These are phyloP conservation scores for Tetropium fuscum DNA, from an alignment of 2,888 invertebrate genomes.

Conservation along the genomic window DNA sequence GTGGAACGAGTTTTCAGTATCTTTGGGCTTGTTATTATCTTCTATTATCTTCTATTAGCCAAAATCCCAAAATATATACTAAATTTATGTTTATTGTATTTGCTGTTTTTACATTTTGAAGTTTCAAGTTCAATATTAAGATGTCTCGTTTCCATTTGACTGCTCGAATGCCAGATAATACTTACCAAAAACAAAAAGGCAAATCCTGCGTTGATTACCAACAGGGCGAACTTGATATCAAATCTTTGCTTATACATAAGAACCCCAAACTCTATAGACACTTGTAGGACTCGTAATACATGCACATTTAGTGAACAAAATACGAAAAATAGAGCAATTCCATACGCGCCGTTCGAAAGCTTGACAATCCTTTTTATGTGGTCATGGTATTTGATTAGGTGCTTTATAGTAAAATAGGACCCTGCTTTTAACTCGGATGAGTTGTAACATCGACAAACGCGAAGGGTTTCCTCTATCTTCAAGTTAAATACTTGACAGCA, in stretches of 20 bases:
- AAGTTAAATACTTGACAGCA: neutral
- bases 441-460: too few species aligned
- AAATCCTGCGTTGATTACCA: neutral
- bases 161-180: neutral
- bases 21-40: neutral
- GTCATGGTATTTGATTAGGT: neutral
- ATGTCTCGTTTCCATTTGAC: too few species aligned
- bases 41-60: too few species aligned
- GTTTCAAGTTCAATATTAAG: too few species aligned
- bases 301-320: neutral
- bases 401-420: neutral
- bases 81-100: too few species aligned
- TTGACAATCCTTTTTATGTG: neutral
- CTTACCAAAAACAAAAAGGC: neutral
- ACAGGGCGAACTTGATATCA: neutral
- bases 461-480: neutral
- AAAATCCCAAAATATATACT: too few species aligned
- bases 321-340: neutral
- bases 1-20: neutral
- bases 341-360: neutral
- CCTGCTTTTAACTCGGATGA: too few species aligned
- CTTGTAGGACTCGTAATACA: neutral
- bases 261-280: constrained; percentile 1
- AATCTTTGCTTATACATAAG: neutral
- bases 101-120: too few species aligned